Conservation (phyloP, 2,113 vertebrate species). For the Cepphus grylle region DNA sequence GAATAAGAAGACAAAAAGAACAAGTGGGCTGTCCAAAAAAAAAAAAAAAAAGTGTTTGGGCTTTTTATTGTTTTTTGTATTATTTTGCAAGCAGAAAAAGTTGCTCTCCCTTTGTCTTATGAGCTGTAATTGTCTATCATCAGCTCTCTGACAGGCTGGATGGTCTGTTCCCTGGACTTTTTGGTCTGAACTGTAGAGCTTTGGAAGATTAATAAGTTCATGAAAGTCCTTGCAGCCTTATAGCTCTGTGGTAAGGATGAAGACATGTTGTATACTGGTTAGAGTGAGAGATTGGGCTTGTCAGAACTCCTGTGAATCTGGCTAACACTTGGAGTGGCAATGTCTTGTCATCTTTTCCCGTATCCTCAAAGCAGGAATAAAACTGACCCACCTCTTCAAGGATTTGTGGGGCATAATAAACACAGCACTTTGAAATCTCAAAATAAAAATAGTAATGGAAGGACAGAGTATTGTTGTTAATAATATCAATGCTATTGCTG, state of each 20-base stretch:
- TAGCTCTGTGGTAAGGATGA: neutral
- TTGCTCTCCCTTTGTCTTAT: neutral
- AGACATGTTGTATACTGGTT: neutral
- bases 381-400: neutral
- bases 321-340: neutral
- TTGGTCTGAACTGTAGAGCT: neutral
- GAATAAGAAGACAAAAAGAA: neutral
- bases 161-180: neutral
- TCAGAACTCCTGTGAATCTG: neutral
- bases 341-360: neutral
- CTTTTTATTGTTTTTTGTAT: neutral
- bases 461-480: neutral
- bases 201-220: conserved; percentile 13
- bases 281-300: neutral
- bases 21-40: neutral
- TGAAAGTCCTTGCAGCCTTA: neutral
- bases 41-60: neutral
- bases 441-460: conserved; percentile 2
- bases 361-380: neutral
- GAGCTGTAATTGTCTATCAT: neutral
- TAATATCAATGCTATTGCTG: neutral
- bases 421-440: neutral
- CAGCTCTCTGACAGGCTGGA: neutral
- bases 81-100: conserved; percentile 4
- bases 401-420: conserved; percentile 5